Conservation (phyloP, 2,797 vertebrate species). For the Chaetodon trifasciatus region DNA sequence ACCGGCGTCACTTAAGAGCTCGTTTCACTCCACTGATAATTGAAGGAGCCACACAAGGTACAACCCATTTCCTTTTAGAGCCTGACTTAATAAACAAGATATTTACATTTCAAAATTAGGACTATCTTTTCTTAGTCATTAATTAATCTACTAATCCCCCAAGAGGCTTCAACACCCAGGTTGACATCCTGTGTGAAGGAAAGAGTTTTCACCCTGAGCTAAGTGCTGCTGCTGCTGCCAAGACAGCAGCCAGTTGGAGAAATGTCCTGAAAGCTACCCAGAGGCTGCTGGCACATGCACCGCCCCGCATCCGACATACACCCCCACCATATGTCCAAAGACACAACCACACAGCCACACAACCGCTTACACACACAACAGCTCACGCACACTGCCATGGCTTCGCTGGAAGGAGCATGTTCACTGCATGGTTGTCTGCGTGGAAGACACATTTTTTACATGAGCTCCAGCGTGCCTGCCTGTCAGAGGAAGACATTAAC, state of each 20-base stretch:
- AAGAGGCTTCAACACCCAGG: conserved; percentile 29
- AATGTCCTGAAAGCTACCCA: conserved; percentile 79
- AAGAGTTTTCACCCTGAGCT: conserved; percentile 63
- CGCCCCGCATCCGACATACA: conserved; percentile 68
- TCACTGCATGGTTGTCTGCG: conserved; percentile 16
- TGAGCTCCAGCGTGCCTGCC: not conserved
- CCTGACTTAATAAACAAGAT: conserved; percentile 36
- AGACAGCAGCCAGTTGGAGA: conserved; percentile 73
- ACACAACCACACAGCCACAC: conserved; percentile 6
- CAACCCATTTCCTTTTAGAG: conserved; percentile 15
- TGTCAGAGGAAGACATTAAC: not conserved
- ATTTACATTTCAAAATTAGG: conserved; percentile 47
- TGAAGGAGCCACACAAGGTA: conserved; percentile 3
- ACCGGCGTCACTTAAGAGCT: not conserved
- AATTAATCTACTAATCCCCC: conserved; percentile 56
- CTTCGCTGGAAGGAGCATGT: conserved; percentile 22
- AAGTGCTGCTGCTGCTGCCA: conserved; percentile 56
- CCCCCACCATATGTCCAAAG: conserved; percentile 77
- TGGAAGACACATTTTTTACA: not conserved
- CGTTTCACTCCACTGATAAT: conserved; percentile 8
- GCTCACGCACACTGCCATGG: conserved; percentile 1
- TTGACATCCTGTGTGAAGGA: conserved; percentile 52
- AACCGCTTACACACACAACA: conserved; percentile 22
- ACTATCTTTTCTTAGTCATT: conserved; percentile 49
- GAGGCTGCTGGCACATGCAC: conserved; percentile 78